Base-by-base conservation (phyloP, 1,140 invertebrate species). In the Dysdera silvatica region DNA sequence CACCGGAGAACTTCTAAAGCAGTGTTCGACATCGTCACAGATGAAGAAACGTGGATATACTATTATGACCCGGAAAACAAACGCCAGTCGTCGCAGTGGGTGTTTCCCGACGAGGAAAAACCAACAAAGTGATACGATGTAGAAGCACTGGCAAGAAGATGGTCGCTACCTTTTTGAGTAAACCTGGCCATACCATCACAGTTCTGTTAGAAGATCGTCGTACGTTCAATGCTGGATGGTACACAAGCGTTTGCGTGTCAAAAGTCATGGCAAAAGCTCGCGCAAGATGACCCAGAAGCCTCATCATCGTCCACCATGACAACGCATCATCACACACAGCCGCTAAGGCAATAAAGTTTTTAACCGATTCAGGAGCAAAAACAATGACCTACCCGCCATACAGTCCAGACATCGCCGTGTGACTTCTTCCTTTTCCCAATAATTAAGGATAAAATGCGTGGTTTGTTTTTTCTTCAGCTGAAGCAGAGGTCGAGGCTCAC, bases 101-200 rank as follows among this genome's bases (percentile, higher is more conserved):
- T 72, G 52, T 73, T 74, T 43, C 70, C 72, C 72, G 66, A 71
- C 45, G 70, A 74, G 63, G 61, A 63, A 63, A 74, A 74, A 52
- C 69, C 69, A 71, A 73, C 68, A 61, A 72, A 60, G 33, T 72
- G 67, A 61, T 71, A 71, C 68, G 68, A 23, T 52, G 37, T 52
- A 55, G 68, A 67, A 74, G 69, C 64, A 68, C 67, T 20, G 67
- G 61, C 12, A 70, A 73, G 57, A 65, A 73, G 70, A 73, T 72
- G 67, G 48, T 68, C 31, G 65, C 55, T 4, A 45, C 16, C 55
- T 63, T 64, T 40, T 53, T 26, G 3, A 12, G 45, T 0, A 56
- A 33, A 20, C 49, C 16, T 1, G 49, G 40, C 16, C 51, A 57
- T 31, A 61, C 69, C 12, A 62, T 60, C n/a, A 71, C 68, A 8